These are phyloP conservation scores for Xenentodon cancila DNA, from an alignment of 2,797 vertebrate species.

Conservation along the genomic window DNA sequence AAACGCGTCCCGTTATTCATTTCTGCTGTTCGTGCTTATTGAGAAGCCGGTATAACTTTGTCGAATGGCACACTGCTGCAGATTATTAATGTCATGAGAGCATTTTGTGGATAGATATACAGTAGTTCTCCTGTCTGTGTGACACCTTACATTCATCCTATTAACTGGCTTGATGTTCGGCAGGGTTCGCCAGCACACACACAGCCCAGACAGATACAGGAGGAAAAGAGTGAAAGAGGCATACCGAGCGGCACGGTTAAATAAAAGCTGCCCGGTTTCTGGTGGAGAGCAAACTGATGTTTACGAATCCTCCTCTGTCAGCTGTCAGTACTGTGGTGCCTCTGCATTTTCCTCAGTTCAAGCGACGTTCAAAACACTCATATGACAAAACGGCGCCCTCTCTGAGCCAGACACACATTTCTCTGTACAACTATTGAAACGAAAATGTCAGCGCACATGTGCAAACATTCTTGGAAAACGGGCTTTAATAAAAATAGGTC, in stretches of 20 bases:
- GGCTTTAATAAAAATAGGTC: slow-evolving; percentile 13
- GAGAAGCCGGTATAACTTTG: too few relatives aligned
- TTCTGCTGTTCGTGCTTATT: neutral
- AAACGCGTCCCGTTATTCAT: neutral
- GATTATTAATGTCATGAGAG: neutral
- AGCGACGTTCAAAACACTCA: slow-evolving; percentile 18
- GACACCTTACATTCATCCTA: slow-evolving; percentile 5
- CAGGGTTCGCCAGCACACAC: slow-evolving; percentile 11
- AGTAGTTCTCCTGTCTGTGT: slow-evolving; percentile 7
- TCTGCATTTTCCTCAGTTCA: slow-evolving; percentile 10
- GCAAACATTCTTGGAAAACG: slow-evolving; percentile 19
- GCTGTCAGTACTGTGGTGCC: slow-evolving; percentile 10
- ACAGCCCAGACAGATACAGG: slow-evolving; percentile 24
- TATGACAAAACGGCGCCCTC: slow-evolving; percentile 15
- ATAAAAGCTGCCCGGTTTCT: slow-evolving; percentile 45
- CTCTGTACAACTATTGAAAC: neutral
- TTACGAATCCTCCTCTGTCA: slow-evolving; percentile 22
- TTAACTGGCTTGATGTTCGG: slow-evolving; percentile 29
- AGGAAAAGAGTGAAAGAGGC: slow-evolving; percentile 27
- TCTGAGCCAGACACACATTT: slow-evolving; percentile 4
- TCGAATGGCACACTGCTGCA: too few relatives aligned
- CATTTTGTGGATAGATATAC: neutral
- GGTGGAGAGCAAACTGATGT: slow-evolving; percentile 28
- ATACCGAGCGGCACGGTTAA: slow-evolving; percentile 39
- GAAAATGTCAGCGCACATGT: neutral